phyloP scores from a whole-genome alignment of 1,140 invertebrate genomes.

The Babylonia areolata region DNA sequence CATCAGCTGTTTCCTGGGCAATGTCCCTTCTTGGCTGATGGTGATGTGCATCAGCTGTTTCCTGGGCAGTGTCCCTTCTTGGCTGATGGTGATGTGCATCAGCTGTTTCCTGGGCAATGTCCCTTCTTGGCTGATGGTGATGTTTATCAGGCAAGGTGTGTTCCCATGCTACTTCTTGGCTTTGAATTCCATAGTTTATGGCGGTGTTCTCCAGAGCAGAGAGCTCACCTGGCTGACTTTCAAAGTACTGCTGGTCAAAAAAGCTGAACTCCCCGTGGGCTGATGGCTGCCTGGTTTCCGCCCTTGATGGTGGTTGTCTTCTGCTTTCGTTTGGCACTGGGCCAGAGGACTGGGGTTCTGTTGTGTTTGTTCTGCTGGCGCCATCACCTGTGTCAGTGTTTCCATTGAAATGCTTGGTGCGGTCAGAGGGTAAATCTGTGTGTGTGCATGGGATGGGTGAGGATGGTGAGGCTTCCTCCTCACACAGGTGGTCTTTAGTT shows the following conservation, averaged over 20 bases:
- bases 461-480: background rate
- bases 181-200: background rate
- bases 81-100: no score
- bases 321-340: background rate
- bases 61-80: no score
- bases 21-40: no score
- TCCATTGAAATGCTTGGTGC: background rate
- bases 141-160: background rate
- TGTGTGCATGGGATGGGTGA: background rate
- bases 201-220: background rate
- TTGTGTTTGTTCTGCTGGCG: no score
- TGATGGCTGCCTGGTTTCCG: background rate
- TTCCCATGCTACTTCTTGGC: background rate
- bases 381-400: no score
- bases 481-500: background rate
- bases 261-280: background rate
- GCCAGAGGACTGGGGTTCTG: no score
- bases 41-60: no score
- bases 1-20: no score
- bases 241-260: slow-evolving; percentile 32
- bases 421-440: no score
- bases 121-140: no score
- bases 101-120: no score
- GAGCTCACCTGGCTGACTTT: background rate
- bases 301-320: background rate